Conservation (phyloP, 2,797 vertebrate species). For the Myotis findleyi region DNA sequence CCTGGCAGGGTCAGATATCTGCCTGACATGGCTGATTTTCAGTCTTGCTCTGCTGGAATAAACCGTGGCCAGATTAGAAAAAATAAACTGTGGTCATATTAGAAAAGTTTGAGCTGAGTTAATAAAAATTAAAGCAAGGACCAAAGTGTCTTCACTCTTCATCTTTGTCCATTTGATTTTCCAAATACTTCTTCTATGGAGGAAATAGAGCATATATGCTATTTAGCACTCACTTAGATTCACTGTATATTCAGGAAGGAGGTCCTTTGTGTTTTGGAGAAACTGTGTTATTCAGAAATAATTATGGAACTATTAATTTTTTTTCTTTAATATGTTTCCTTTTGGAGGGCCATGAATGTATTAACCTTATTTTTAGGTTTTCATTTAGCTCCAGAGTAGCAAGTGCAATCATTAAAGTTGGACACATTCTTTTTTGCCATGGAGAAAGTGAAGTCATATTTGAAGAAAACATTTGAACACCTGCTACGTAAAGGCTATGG, state of each 20-base stretch:
- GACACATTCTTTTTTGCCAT: background rate
- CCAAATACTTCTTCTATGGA: background rate
- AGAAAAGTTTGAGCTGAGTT: background rate
- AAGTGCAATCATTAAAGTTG: background rate
- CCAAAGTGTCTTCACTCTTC: background rate
- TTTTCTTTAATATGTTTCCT: background rate
- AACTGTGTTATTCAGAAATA: constrained; percentile 26
- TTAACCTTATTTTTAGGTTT: constrained; percentile 37
- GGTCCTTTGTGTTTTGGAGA: background rate
- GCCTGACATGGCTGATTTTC: background rate
- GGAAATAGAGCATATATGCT: background rate
- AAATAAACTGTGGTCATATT: background rate
- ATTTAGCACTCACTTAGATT: background rate
- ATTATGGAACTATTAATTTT: background rate
- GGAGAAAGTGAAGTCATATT: constrained; percentile 17
- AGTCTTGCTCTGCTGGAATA: background rate
- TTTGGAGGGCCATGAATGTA: background rate
- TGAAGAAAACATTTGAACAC: background rate
- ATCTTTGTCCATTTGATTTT: background rate
- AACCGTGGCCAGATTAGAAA: background rate
- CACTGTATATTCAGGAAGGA: background rate
- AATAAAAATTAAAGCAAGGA: background rate
- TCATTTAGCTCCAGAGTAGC: background rate
- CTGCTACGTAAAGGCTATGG: background rate
- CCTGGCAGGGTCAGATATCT: background rate